A percentile compares a stretch with the other conserved stretches of the same genome.
Conservation (phyloP, 2,888 invertebrate species). For the Leptopilina syphax region DNA sequence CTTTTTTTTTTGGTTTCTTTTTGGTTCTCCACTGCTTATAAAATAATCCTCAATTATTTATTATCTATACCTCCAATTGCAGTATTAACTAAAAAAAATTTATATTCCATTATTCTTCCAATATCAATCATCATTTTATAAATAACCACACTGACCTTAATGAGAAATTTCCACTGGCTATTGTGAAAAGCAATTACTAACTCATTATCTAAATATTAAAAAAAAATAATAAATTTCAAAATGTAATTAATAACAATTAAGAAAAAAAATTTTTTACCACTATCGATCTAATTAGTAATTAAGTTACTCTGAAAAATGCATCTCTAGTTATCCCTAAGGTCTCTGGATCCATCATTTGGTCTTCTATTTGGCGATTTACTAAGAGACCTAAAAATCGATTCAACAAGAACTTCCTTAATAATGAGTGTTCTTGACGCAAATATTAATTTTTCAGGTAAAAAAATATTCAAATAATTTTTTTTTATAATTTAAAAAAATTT, state of each 20-base stretch:
- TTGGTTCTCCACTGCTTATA: too few relatives aligned
- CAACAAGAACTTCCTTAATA: constrained; percentile 86
- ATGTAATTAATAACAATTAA: background rate
- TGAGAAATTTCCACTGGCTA: too few relatives aligned
- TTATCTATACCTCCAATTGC: too few relatives aligned
- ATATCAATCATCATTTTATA: background rate
- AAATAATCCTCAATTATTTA: too few relatives aligned
- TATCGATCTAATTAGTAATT: constrained; percentile 29
- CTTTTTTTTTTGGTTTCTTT: too few relatives aligned
- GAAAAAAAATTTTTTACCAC: background rate
- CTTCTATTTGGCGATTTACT: constrained; percentile 87
- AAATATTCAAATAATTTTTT: too few relatives aligned
- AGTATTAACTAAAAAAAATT: too few relatives aligned
- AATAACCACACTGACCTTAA: background rate
- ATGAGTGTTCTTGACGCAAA: constrained; percentile 87
- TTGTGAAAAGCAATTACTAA: background rate
- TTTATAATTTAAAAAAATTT: too few relatives aligned
- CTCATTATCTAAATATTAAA: background rate
- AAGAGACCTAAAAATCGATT: constrained; percentile 83
- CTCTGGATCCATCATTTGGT: constrained; percentile 89
- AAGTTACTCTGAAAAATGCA: constrained; percentile 22
- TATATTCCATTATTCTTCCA: background rate
- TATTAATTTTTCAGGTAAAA: constrained; percentile 84
- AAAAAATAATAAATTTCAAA: background rate
- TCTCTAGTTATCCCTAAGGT: constrained; percentile 86